Evolutionary conservation across 2,797 vertebrate genomes (phyloP).

Genomic region (Oreochromis grahami): DNA sequence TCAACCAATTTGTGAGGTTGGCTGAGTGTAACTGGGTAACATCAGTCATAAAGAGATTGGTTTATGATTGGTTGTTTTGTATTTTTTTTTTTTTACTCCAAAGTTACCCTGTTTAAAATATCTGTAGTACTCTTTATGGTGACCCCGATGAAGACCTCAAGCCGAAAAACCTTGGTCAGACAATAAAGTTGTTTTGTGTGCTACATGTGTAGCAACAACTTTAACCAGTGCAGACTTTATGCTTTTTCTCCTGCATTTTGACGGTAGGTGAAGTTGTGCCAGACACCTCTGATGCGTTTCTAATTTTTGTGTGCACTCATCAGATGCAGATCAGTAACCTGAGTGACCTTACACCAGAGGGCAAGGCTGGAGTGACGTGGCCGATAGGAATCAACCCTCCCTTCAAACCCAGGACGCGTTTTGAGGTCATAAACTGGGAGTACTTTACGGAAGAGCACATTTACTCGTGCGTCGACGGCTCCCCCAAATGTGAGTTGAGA

Average conservation of each 20-base stretch:
- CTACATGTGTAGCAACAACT: neutral
- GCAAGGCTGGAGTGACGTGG: constrained; percentile 86
- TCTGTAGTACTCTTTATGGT: neutral
- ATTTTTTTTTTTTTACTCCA: neutral
- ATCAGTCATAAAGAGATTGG: neutral
- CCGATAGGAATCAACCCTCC: constrained; percentile 90
- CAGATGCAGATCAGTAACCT: constrained; percentile 96
- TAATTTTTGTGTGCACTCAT: neutral
- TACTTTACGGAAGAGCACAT: constrained; percentile 96
- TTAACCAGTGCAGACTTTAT: neutral
- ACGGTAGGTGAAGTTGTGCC: neutral
- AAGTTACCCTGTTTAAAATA: neutral
- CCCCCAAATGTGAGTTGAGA: constrained; percentile 91
- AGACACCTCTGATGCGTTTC: neutral
- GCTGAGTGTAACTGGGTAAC: no score
- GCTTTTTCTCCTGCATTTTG: neutral
- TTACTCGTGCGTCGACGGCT: constrained; percentile 86
- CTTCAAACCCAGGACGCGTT: constrained; percentile 87
- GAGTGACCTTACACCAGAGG: constrained; percentile 86
- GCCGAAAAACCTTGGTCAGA: neutral
- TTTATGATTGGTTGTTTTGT: neutral
- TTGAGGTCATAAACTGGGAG: constrained; percentile 97
- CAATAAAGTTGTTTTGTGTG: neutral
- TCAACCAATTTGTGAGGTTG: no score
- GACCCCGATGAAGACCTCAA: neutral